phyloP scores from a whole-genome alignment of 2,797 vertebrate genomes.

The Anabacerthia variegaticeps region DNA sequence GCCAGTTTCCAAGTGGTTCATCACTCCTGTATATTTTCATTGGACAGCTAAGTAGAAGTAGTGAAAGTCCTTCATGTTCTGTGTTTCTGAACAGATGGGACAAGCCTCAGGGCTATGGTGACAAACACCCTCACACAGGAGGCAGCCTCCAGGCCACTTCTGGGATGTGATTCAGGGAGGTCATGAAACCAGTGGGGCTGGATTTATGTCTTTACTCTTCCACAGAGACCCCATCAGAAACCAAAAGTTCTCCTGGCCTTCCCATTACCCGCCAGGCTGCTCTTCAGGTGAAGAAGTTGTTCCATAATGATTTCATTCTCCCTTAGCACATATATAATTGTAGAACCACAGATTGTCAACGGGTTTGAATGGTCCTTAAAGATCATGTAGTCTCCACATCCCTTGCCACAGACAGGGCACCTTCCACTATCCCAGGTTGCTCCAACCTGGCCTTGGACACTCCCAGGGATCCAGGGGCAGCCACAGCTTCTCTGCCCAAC shows the following conservation, averaged over 20 bases:
- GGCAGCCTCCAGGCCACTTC: rapidly evolving
- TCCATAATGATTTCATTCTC: neutral
- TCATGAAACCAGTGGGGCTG: neutral
- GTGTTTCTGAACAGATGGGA: neutral
- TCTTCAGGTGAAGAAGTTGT: neutral
- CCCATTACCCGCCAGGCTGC: neutral
- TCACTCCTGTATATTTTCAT: neutral
- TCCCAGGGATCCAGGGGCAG: neutral
- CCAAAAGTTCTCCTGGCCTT: neutral
- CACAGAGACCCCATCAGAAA: neutral
- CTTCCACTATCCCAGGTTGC: rapidly evolving
- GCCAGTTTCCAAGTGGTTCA: neutral
- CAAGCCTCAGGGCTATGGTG: neutral
- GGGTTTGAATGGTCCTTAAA: neutral
- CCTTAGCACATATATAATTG: neutral
- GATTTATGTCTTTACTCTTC: neutral
- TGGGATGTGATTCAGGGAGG: neutral
- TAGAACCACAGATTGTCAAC: neutral
- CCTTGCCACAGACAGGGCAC: neutral
- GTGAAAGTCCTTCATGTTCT: neutral
- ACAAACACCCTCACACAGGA: neutral
- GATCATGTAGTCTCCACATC: no score
- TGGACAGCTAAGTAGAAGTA: neutral
- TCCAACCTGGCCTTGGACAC: neutral
- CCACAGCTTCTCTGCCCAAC: neutral